Evolutionary conservation across 1,140 invertebrate genomes (phyloP).

Genomic region (Drosophila takahashii): DNA sequence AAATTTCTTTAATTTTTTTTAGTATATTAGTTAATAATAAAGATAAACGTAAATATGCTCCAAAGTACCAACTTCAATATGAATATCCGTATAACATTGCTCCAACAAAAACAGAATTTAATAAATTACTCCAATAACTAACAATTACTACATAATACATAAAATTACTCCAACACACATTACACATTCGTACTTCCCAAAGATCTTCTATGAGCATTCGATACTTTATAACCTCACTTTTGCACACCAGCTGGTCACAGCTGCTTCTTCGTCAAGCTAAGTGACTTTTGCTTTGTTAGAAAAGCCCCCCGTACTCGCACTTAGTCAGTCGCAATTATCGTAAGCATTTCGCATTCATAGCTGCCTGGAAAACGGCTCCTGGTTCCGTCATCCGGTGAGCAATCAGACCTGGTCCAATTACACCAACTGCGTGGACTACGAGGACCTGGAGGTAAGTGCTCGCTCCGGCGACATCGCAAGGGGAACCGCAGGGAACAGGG

Average conservation of each 20-base stretch:
- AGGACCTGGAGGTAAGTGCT: conserved; percentile 88
- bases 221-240: neutral
- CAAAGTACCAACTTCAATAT: too few relatives aligned
- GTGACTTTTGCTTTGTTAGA: neutral
- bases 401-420: conserved; percentile 91
- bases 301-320: neutral
- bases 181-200: neutral
- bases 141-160: too few relatives aligned
- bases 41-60: too few relatives aligned
- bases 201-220: neutral
- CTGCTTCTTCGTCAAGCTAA: neutral
- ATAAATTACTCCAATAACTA: too few relatives aligned
- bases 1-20: too few relatives aligned
- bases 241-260: conserved; percentile 1
- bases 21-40: too few relatives aligned
- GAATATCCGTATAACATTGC: neutral
- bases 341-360: conserved; percentile 50
- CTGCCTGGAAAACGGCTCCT: conserved; percentile 86
- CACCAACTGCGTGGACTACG: conserved; percentile 90
- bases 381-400: conserved; percentile 85
- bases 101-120: too few relatives aligned
- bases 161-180: too few relatives aligned
- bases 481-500: neutral
- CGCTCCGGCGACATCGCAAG: neutral
- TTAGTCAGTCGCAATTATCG: conserved; percentile 6